Evolutionary conservation across 2,888 invertebrate species (phyloP), one percentile per base, ranked within the genome.

Genomic region (Idaea dimidiata): DNA sequence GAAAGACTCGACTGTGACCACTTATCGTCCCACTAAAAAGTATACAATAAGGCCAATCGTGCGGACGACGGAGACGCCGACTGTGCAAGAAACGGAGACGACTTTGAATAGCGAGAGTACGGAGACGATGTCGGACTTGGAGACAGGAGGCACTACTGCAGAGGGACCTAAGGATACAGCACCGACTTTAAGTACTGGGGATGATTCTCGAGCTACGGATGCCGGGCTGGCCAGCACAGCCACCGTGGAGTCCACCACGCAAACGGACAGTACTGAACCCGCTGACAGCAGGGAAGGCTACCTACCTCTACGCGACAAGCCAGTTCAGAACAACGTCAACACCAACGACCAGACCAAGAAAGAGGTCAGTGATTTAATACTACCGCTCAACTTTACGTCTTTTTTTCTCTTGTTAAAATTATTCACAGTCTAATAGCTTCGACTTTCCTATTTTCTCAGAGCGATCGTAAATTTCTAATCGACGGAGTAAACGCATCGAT

Each of bases 261-360:
- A 72, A 57, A 78, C 83, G 62, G 90, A 90, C 62, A 83, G 83
- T 71, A 89, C 90, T n/a, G 91, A 92, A 67, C 82, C 89, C 5
- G 87, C 87, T 56, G 91, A 91, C 80, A 91, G 92, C 77, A 87
- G 93, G 64, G 93, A 93, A 75, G 93, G 93, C 60, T 92, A 90
- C 72, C 80, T 92, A 65, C 91, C 92, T 60, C 86, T 93, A 60
- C 86, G 91, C 68, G 93, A 93, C 78, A 92, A 91, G 70, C 90
- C 91, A 59, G 88, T 85, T 69, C 89, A 89, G 76, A 91, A 87
- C 62, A 87, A 91, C 79, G 93, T 92, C 74, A 92, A 92, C 81
- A 92, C 92, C 83, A 93, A 89, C 83, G 93, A 92, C 72, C 91
- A 93, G 78, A 92, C 91, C 66, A 93, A 93, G 77, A 93, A 93